A percentile compares a stretch with the other conserved stretches of the same genome.
Evolutionary conservation across 2,888 invertebrate species (phyloP).

Genomic region (Drosophila rellima): DNA sequence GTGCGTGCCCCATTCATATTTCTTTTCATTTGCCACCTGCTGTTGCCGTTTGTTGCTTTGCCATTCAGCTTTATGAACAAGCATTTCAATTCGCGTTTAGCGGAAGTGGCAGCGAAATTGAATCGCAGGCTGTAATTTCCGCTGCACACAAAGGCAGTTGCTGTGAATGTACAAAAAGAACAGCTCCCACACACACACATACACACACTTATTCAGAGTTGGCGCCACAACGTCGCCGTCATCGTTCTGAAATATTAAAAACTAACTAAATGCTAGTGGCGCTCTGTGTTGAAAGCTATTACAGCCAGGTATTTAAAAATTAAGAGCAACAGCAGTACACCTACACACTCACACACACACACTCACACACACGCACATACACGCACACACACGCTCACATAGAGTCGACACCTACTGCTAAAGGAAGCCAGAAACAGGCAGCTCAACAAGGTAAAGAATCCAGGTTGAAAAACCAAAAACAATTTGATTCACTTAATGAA

Average conservation of each 20-base stretch:
- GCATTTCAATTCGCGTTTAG: slow-evolving; percentile 72
- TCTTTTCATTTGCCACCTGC: slow-evolving; percentile 60
- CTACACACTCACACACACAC: neutral
- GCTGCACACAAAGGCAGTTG: slow-evolving; percentile 60
- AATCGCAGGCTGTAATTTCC: slow-evolving; percentile 82
- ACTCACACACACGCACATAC: slow-evolving; percentile 5
- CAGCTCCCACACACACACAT: neutral
- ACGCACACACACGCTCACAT: neutral
- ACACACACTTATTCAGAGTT: neutral
- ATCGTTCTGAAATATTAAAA: slow-evolving; percentile 17
- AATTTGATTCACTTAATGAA: slow-evolving; percentile 63
- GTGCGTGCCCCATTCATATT: slow-evolving; percentile 46
- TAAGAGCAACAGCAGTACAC: slow-evolving; percentile 44
- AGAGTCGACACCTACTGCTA: neutral
- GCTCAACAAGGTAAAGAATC: neutral
- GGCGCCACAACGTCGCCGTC: slow-evolving; percentile 14
- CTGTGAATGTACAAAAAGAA: slow-evolving; percentile 3
- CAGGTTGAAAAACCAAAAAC: slow-evolving; percentile 30
- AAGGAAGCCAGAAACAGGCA: slow-evolving; percentile 6
- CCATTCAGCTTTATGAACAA: slow-evolving; percentile 63
- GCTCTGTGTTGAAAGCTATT: slow-evolving; percentile 52
- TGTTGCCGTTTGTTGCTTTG: slow-evolving; percentile 50
- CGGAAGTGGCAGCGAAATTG: slow-evolving; percentile 78
- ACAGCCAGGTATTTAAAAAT: slow-evolving; percentile 63
- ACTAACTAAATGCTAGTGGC: slow-evolving; percentile 53